Conservation (phyloP, 1,140 invertebrate species). For the Drosophila ambigua region DNA sequence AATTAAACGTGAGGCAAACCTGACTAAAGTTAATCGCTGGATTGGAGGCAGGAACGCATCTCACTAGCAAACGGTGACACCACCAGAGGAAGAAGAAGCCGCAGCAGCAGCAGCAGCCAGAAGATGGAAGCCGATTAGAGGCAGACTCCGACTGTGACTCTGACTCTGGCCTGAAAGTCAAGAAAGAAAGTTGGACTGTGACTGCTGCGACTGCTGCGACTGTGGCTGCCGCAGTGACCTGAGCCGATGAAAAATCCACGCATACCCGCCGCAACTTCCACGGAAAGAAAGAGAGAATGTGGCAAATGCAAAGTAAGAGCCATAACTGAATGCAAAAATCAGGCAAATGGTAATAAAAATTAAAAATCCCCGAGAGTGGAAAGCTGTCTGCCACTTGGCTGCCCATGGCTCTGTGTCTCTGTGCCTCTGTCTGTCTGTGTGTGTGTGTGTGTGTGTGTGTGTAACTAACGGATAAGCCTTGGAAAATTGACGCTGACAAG, state of each 20-base stretch:
- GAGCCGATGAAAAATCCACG: constrained; percentile 73
- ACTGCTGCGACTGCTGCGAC: constrained; percentile 9
- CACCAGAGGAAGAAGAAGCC: constrained; percentile 23
- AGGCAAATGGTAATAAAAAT: constrained; percentile 79
- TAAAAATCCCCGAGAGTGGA: constrained; percentile 69
- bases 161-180: constrained; percentile 38
- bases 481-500: constrained; percentile 79
- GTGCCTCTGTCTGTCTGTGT: constrained; percentile 8
- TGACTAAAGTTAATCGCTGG: constrained; percentile 61
- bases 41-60: constrained; percentile 31
- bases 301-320: constrained; percentile 71
- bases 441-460: constrained; percentile 14
- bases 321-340: constrained; percentile 77
- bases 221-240: constrained; percentile 44
- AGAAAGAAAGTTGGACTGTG: constrained; percentile 74
- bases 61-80: constrained; percentile 22
- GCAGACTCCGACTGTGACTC: constrained; percentile 53
- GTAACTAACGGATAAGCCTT: constrained; percentile 75
- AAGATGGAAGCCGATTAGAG: constrained; percentile 10
- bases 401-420: not conserved
- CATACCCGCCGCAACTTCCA: constrained; percentile 13
- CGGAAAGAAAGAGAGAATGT: constrained; percentile 42
- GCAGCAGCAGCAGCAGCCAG: constrained; percentile 29
- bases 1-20: constrained; percentile 70
- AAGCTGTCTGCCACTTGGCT: constrained; percentile 39